Base-by-base conservation (phyloP, 2,113 vertebrate species). In the Sander vitreus region DNA sequence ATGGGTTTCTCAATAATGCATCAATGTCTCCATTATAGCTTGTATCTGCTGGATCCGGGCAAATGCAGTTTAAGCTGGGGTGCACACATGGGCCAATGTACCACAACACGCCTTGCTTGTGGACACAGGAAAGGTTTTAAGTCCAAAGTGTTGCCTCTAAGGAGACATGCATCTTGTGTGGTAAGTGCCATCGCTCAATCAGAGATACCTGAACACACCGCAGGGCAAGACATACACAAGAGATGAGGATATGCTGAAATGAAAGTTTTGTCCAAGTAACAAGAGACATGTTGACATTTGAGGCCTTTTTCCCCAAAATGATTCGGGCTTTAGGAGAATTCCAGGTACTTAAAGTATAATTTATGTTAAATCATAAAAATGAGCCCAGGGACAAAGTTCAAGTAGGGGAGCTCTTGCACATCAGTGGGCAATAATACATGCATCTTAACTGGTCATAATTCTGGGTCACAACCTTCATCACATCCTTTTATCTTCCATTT, bases 121-220 rank as follows among this genome's bases (percentile, higher is more conserved):
- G 91, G 90, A 95, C 92, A 93, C 86, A 83, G 85, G 92, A 94
- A 94, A 91, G 83, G 90, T 93, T 94, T 93, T 93, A 94, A 94
- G 93, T 89, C 91, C 89, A 91, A 83, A 91, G 84, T 87, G 91
- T 92, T 90, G 85, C 92, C 92, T 93, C 88, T 43, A 8, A 93
- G 90, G 89, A 84, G 86, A 91, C 89, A 80, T 47, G 85, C 73
- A 87, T 73, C 93, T 84, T 76, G 36, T 14, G 10, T 79, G 78
- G 77, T 84, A 80, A 90, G 85, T 88, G 85, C 79, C 75, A 60
- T 14, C 4, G 5, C 39, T 53, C 62, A 53, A 27, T 63, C 23
- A 57, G 66, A 79, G 57, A 66, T 43, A 88, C 80, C 77, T 63
- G 77, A 88, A 85, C 86, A 66, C 90, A 90, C 89, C 68, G 77